Evolutionary conservation across 2,888 invertebrate species (phyloP), one percentile per base, ranked within the genome.

Genomic region (Polyommatus iphigenia): DNA sequence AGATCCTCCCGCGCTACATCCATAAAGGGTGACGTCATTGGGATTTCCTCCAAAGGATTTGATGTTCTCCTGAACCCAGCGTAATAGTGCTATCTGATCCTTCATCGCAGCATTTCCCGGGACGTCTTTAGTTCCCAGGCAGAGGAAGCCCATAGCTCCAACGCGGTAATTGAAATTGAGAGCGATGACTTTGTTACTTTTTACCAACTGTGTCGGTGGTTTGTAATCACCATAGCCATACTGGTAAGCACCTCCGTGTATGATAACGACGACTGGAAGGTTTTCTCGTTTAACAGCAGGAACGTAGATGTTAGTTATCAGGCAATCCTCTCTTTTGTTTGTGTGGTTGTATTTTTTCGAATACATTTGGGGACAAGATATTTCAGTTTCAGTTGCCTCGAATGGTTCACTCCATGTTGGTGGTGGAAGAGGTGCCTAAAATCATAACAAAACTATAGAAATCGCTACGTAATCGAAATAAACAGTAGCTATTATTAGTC

Each of bases 181-280:
- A 7, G 82, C 80, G 73, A 90, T 85, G 0, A 90, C 78, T 80
- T 88, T 80, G 20, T 85, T 84, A 0, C 79, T 81, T 3, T 83
- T 82, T 5, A 90, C 80, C 76, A 86, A 85, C 15, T 82, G 83
- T 15, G 83, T 82, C 0, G 84, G 5, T 57, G 75, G 78, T 4
- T 20, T 41, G 8, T 73, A 79, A 78, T 87, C 83, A 2, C 90
- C 89, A 50, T 80, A 83, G 3, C 91, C 92, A 2, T 83, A 77
- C 83, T 89, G 86, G 78, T 87, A 93, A 2, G 87, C 90, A 3
- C 94, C 94, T 29, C 93, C 93, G 78, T 94, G 94, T 2, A 94
- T 83, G 73, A 86, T 83, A 13, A 93, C 89, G 62, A 93, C 80
- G 0, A 94, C 93, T 3, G 94, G 89, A n/a, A 85, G 79, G 24